A percentile compares a stretch with the other conserved stretches of the same genome.
Evolutionary conservation across 2,888 invertebrate genomes (phyloP).

Genomic region (Drosophila birchii): DNA sequence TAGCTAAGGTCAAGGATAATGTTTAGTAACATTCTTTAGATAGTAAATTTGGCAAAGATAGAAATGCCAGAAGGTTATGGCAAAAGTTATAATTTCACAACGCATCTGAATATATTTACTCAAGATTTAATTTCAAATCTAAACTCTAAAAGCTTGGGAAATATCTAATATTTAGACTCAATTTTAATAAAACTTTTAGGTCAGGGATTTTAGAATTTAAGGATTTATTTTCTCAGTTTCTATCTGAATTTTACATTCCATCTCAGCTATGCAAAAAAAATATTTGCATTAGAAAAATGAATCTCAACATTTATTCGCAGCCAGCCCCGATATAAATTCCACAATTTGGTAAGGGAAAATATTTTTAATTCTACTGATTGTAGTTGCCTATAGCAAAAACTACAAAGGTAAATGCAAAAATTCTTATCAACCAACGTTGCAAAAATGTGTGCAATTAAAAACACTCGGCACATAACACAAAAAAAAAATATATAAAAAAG

Average conservation of each 20-base stretch:
- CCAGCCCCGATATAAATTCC: conserved; percentile 18
- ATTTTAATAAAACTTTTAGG: conserved; percentile 1
- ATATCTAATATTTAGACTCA: too few relatives aligned
- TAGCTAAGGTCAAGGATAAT: background rate
- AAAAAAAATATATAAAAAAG: conserved; percentile 3
- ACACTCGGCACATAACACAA: conserved; percentile 14
- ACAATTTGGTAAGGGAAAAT: conserved; percentile 16
- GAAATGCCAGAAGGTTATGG: background rate
- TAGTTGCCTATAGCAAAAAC: conserved; percentile 23
- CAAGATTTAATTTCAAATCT: too few relatives aligned
- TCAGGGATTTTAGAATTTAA: conserved; percentile 6
- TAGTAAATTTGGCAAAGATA: background rate
- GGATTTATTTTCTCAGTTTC: conserved; percentile 5
- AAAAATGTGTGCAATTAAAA: conserved; percentile 59
- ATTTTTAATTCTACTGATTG: conserved; percentile 37
- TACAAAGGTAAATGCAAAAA: conserved; percentile 33
- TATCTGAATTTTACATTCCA: conserved; percentile 21
- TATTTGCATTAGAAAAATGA: conserved; percentile 43
- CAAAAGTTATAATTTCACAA: background rate
- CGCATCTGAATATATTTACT: too few relatives aligned
- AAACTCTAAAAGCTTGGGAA: too few relatives aligned
- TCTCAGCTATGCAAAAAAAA: conserved; percentile 34
- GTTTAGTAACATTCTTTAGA: background rate
- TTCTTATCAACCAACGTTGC: conserved; percentile 33
- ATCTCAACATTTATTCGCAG: conserved; percentile 21